Percentiles rank a stretch among this genome's conserved stretches.
phyloP scores from a whole-genome alignment of 2,888 invertebrate species.

The Melipona bicolor region DNA sequence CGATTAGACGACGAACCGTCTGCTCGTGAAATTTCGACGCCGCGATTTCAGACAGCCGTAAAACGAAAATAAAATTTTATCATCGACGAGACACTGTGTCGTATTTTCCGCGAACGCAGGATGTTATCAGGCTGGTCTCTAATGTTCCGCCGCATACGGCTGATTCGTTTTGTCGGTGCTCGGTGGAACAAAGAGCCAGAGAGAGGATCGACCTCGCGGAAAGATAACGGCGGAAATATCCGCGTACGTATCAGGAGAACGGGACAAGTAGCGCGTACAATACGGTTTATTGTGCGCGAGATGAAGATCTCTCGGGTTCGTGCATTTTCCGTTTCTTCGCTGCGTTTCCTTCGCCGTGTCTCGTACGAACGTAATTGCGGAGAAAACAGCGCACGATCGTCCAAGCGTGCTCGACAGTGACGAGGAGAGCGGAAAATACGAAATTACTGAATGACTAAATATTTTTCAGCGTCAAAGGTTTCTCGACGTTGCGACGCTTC shows the following conservation, averaged over 20 bases:
- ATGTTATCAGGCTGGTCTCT: constrained; percentile 31
- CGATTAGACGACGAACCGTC: background rate
- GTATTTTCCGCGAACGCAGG: constrained; percentile 28
- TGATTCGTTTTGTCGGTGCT: constrained; percentile 33
- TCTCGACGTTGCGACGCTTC: no score
- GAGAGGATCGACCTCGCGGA: background rate
- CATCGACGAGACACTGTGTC: constrained; percentile 37
- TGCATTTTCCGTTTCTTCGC: background rate
- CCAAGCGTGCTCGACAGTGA: background rate
- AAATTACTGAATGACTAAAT: no score
- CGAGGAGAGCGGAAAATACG: no score
- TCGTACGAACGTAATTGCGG: constrained; percentile 13
- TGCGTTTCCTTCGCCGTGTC: background rate
- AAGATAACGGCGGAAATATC: constrained; percentile 35
- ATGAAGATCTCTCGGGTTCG: constrained; percentile 17
- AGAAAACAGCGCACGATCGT: constrained; percentile 4
- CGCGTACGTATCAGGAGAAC: constrained; percentile 11
- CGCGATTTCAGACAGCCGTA: constrained; percentile 26
- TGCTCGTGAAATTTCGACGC: background rate
- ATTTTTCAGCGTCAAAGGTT: no score
- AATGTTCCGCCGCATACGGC: constrained; percentile 10
- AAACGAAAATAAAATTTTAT: background rate
- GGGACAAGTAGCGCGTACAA: constrained; percentile 43
- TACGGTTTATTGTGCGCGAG: constrained; percentile 49
- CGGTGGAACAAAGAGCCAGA: constrained; percentile 25